A percentile compares a stretch with the other conserved stretches of the same genome.
Conservation (phyloP, 1,140 invertebrate species). For the Drosophila pandora region DNA sequence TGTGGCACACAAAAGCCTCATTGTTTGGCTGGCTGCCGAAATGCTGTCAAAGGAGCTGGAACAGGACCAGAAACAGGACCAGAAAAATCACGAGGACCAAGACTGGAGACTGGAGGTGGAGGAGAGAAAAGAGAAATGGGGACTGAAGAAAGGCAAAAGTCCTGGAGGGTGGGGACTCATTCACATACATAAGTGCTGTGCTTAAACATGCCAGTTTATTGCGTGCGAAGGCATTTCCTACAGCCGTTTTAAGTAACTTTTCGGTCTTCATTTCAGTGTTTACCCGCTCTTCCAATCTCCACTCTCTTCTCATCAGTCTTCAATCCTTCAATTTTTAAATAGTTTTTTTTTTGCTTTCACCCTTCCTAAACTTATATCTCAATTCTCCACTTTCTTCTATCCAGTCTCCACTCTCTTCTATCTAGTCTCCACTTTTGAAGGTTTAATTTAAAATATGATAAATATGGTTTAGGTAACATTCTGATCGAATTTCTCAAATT, state of each 20-base stretch:
- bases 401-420: too few relatives aligned
- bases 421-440: too few relatives aligned
- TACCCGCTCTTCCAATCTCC: too few relatives aligned
- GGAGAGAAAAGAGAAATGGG: not conserved
- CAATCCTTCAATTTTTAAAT: too few relatives aligned
- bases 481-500: too few relatives aligned
- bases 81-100: not conserved
- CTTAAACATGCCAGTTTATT: slow-evolving; percentile 55
- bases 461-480: too few relatives aligned
- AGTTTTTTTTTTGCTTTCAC: too few relatives aligned
- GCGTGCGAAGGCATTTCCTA: slow-evolving; percentile 9
- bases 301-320: too few relatives aligned
- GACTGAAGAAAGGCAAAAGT: not conserved
- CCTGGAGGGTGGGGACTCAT: slow-evolving; percentile 1
- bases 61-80: not conserved
- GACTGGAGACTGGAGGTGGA: not conserved
- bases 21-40: slow-evolving; percentile 58
- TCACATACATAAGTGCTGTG: slow-evolving; percentile 50
- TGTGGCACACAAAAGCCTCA: slow-evolving; percentile 70
- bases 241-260: slow-evolving; percentile 61
- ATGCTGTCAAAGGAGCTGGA: slow-evolving; percentile 20
- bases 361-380: too few relatives aligned
- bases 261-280: not conserved
- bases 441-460: too few relatives aligned
- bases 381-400: too few relatives aligned